Percentiles rank a stretch among this genome's conserved stretches.
Evolutionary conservation across 2,888 invertebrate species (phyloP).

Genomic region (Erynnis tages): DNA sequence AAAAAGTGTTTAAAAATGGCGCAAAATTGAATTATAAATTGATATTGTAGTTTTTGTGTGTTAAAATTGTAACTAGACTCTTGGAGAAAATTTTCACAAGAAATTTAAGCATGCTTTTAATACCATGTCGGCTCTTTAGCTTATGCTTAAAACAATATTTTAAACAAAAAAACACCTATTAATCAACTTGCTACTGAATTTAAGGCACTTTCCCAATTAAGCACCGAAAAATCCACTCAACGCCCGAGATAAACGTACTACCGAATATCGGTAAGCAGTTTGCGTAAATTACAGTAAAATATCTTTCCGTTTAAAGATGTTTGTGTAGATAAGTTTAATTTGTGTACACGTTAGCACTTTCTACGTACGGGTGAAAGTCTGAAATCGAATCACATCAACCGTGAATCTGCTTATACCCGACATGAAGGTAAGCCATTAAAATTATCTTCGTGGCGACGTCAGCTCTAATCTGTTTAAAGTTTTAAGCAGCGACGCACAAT

Average conservation of each 20-base stretch:
- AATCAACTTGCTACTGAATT: conserved; percentile 23
- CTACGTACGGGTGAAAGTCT: conserved; percentile 52
- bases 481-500: conserved; percentile 49
- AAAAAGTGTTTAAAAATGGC: too few relatives aligned
- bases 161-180: conserved; percentile 8
- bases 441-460: conserved; percentile 60
- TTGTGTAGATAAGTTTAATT: conserved; percentile 21
- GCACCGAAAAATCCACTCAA: conserved; percentile 18
- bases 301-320: conserved; percentile 23
- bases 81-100: too few relatives aligned
- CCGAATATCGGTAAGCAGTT: conserved; percentile 22
- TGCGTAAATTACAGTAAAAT: conserved; percentile 23
- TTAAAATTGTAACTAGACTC: too few relatives aligned
- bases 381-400: conserved; percentile 46
- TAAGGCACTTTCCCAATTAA: conserved; percentile 16
- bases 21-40: too few relatives aligned
- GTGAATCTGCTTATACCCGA: conserved; percentile 47
- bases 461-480: conserved; percentile 64
- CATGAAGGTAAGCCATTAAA: conserved; percentile 63
- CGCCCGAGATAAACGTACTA: conserved; percentile 11
- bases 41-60: too few relatives aligned
- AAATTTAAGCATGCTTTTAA: too few relatives aligned
- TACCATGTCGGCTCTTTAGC: too few relatives aligned
- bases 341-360: conserved; percentile 34
- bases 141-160: neutral